Conservation (phyloP, 2,888 invertebrate species). For the Drosophila trichaetosa region DNA sequence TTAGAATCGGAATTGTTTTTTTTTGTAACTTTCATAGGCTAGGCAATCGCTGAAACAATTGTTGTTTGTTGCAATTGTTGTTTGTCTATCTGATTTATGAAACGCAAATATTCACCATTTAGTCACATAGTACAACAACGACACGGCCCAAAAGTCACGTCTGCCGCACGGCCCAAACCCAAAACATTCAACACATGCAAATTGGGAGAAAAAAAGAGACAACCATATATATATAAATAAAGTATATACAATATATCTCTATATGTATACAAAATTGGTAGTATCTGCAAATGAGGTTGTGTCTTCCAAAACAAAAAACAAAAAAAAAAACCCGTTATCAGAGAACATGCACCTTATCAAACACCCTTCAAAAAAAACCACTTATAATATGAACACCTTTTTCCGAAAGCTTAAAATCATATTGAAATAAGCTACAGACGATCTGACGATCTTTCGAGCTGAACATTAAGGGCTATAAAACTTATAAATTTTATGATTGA, state of each 20-base stretch:
- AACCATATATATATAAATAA: neutral
- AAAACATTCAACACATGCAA: neutral
- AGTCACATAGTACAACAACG: slow-evolving; percentile 61
- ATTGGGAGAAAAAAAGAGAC: neutral
- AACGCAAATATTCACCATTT: slow-evolving; percentile 60
- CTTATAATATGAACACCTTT: neutral
- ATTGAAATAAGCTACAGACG: neutral
- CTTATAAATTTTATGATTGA: neutral
- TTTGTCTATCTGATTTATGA: slow-evolving; percentile 53
- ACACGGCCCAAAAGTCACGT: slow-evolving; percentile 64
- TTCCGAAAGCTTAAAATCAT: neutral
- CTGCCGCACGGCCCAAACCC: slow-evolving; percentile 24
- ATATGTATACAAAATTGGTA: slow-evolving; percentile 1
- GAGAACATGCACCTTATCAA: neutral
- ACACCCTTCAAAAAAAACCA: neutral
- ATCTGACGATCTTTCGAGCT: neutral
- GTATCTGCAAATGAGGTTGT: slow-evolving; percentile 5
- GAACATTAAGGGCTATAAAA: too few species aligned
- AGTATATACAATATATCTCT: neutral
- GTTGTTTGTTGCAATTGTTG: slow-evolving; percentile 14
- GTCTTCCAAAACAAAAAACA: neutral
- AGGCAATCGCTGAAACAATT: slow-evolving; percentile 3
- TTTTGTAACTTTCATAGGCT: neutral
- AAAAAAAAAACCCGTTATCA: neutral
- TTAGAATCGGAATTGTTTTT: neutral